Evolutionary conservation across 2,888 invertebrate genomes (phyloP).

Genomic region (Metellina segmentata): DNA sequence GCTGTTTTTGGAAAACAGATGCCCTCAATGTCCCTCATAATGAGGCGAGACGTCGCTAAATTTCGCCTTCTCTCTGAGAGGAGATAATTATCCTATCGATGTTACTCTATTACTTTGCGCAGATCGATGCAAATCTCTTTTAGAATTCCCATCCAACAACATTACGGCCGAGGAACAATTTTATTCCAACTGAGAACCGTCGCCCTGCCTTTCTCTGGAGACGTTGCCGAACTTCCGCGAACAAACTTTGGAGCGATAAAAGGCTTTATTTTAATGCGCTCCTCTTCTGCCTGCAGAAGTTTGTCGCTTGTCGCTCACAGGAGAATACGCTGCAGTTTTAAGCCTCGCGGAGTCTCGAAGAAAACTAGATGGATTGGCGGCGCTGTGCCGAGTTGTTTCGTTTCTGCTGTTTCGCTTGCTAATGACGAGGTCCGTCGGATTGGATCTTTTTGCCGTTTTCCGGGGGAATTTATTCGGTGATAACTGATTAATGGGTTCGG

Average conservation of each 20-base stretch:
- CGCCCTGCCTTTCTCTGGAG: not conserved
- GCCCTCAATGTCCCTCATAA: not conserved
- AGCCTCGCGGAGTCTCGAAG: not conserved
- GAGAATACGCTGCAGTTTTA: not conserved
- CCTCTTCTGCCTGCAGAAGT: not conserved
- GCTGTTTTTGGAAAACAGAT: not conserved
- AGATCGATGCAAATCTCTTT: not conserved
- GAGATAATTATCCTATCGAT: not conserved
- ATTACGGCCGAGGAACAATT: not conserved
- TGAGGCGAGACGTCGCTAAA: not conserved
- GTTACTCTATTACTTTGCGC: not conserved
- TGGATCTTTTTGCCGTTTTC: not conserved
- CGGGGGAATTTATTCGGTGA: not conserved
- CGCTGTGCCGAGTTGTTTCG: not conserved
- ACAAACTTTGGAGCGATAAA: slow-evolving; percentile 23
- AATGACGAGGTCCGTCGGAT: not conserved
- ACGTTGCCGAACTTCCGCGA: slow-evolving; percentile 4
- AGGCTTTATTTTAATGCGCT: slow-evolving; percentile 44
- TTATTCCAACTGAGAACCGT: not conserved
- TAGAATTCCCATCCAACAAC: not conserved
- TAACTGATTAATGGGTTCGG: not conserved
- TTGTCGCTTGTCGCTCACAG: not conserved
- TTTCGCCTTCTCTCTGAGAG: not conserved
- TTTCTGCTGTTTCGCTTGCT: not conserved
- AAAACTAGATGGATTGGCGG: not conserved